Evolutionary conservation across 2,888 invertebrate genomes (phyloP), one percentile per base, ranked within the genome.

Genomic region (Hypselothyrea guttata): DNA sequence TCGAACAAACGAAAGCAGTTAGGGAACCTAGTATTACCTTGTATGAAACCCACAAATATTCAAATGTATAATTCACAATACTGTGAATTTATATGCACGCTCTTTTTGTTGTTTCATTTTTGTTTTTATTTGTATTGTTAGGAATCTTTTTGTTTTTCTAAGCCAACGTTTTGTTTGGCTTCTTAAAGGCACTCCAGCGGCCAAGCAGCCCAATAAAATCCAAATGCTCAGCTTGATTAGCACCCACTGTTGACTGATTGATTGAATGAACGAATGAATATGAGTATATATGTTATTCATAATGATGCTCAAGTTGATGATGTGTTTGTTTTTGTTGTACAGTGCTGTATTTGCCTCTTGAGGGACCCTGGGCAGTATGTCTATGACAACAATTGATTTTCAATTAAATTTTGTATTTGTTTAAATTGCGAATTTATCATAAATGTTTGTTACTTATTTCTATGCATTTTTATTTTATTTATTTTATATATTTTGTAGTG

Each of bases 141-240:
- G n/a, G n/a, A 27, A 28, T 38, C 27, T 7, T 42, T 2, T 42
- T 41, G 35, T 35, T 34, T 22, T 5, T 2, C 28, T n/a, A n/a
- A n/a, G n/a, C n/a, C n/a, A n/a, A n/a, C n/a, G n/a, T n/a, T n/a
- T n/a, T n/a, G n/a, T n/a, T n/a, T n/a, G n/a, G n/a, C 48, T 34
- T 13, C 12, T 42, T 16, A 42, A 42, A 28, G 15, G 13, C 60
- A 31, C 45, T 35, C 46, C 11, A 8, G 11, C 12, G 2, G 4
- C 16, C 16, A 2, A 11, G n/a, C 16, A n/a, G n/a, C 18, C 28
- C 9, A 34, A 16, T 27, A 46, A 37, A 51, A 42, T 45, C 59
- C 40, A 44, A 34, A 38, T 48, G 30, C 12, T 16, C 37, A 49
- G 34, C 48, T 58, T 68, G 73, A 72, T 72, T 72, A 64, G 61